phyloP scores from a whole-genome alignment of 2,888 invertebrate genomes.

The Eupeodes latifasciatus region DNA sequence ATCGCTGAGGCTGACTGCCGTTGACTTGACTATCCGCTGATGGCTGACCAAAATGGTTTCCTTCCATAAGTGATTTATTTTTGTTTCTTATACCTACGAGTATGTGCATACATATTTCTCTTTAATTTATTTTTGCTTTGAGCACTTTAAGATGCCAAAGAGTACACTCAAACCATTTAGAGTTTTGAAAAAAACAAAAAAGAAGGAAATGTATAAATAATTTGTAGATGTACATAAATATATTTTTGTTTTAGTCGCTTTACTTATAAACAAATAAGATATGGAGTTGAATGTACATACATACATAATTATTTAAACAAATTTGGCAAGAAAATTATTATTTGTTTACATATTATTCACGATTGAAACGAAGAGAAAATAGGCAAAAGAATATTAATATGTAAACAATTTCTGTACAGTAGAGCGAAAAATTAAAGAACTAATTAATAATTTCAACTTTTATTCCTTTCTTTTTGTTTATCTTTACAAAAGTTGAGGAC shows the following conservation, averaged over 20 bases:
- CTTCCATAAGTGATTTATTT: slow-evolving; percentile 12
- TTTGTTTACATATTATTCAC: background rate
- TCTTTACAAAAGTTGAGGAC: too few relatives aligned
- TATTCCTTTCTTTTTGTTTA: too few relatives aligned
- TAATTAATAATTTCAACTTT: too few relatives aligned
- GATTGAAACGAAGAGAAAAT: background rate
- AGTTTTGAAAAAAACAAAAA: background rate
- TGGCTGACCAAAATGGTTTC: slow-evolving; percentile 12
- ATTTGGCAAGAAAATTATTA: slow-evolving; percentile 23
- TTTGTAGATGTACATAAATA: background rate
- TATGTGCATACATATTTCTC: background rate
- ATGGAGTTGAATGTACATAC: slow-evolving; percentile 1
- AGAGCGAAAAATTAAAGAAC: too few relatives aligned
- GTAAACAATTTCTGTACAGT: too few relatives aligned
- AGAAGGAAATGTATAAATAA: background rate
- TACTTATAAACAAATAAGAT: slow-evolving; percentile 14
- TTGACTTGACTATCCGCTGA: background rate
- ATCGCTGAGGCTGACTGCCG: background rate
- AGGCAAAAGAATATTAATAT: too few relatives aligned
- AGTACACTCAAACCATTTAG: slow-evolving; percentile 11
- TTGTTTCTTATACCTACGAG: background rate
- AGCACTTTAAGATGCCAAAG: background rate
- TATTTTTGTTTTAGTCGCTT: slow-evolving; percentile 5
- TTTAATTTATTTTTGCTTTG: background rate
- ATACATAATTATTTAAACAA: background rate